These are phyloP conservation scores for Rutilus rutilus DNA, from an alignment of 2,113 vertebrate species.

Conservation along the genomic window DNA sequence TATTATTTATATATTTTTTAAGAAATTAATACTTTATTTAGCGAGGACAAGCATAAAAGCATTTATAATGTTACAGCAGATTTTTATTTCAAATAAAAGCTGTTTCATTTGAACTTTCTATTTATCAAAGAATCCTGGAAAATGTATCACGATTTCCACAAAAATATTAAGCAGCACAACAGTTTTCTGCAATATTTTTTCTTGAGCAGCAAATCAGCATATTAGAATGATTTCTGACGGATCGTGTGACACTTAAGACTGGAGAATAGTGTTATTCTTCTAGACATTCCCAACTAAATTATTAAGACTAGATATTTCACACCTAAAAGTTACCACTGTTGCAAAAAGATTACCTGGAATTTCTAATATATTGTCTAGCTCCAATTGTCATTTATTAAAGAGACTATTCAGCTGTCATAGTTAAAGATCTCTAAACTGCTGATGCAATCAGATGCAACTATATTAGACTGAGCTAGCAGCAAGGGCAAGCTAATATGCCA, in stretches of 20 bases:
- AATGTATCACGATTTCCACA: neutral
- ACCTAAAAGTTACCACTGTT: neutral
- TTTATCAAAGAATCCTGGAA: neutral
- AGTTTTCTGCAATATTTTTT: neutral
- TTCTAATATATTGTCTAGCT: neutral
- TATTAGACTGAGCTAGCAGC: neutral
- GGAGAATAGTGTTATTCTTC: too few species aligned
- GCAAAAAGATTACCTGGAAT: neutral
- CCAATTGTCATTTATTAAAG: too few species aligned
- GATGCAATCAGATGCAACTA: conserved; percentile 57
- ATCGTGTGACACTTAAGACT: too few species aligned
- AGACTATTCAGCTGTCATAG: neutral
- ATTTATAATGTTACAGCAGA: too few species aligned
- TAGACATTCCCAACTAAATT: neutral
- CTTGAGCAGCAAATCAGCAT: neutral
- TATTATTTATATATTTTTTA: too few species aligned
- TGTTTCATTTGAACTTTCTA: neutral
- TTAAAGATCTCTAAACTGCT: conserved; percentile 20
- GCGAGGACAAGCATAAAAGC: too few species aligned
- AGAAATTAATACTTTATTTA: too few species aligned
- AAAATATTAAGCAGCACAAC: neutral
- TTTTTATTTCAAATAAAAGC: neutral
- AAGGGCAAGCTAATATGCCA: neutral
- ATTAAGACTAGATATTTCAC: neutral
- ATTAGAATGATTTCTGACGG: too few species aligned